Base-by-base conservation (phyloP, 2,797 vertebrate species). In the Pseudomugil tenellus region DNA sequence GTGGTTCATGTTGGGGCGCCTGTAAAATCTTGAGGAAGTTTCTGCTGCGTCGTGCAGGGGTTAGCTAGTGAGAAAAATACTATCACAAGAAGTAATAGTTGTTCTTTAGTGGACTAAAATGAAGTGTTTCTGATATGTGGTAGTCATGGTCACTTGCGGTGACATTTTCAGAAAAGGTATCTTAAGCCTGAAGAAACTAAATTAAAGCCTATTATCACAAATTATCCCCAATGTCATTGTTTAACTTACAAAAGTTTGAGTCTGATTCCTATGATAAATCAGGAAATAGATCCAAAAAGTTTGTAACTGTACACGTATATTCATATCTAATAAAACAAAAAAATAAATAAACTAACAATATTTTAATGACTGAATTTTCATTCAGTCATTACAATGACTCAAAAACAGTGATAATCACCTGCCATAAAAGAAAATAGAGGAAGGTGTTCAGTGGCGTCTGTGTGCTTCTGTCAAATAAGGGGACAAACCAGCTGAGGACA, bases 1-100 rank as follows among this genome's bases (percentile, higher is more conserved):
- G 89, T 78, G 83, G 85, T 85, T 62, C 51, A 79, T 84, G 88
- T 80, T 64, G 64, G 72, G 84, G 70, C 19, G 69, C 76, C 62
- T 74, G 67, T 79, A 72, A 79, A 89, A 70, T 72, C 26, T 49
- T 48, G 56, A 28, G 71, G 67, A 53, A 59, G 70, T 71, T 83
- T 85, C 34, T 80, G 63, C 77, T 16, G 16, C 70, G 68, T 56
- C 5, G 19, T 75, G 51, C 66, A 62, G 64, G 16, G 76, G 63
- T 83, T 72, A 66, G 63, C 53, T 21, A 43, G 67, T 63, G 71
- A 60, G 67, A 46, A 73, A 83, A 64, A 80, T 59, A 32, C 8
- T 32, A 31, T 70, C 63, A 72, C 62, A 70, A 76, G 78, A 79
- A 81, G 79, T 55, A 61, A 76, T 63, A 31, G 58, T 59, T 57